Percentiles rank a stretch among this genome's conserved stretches.
Evolutionary conservation across 2,888 invertebrate species (phyloP).

Genomic region (Zygothrica quintamaculata): DNA sequence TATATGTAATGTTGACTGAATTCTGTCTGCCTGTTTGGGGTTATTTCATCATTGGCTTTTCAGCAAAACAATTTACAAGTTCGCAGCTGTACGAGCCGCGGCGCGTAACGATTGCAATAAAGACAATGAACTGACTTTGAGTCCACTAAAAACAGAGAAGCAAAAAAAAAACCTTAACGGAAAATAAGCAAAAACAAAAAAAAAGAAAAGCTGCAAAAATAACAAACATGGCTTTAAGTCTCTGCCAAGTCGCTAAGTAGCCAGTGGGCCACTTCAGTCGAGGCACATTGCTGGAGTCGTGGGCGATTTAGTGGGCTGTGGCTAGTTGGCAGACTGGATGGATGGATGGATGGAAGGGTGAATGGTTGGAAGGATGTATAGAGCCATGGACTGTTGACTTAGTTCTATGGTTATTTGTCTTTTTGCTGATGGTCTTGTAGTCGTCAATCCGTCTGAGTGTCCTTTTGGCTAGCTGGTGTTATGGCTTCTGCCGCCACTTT

Average conservation of each 20-base stretch:
- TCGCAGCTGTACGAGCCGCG: constrained; percentile 54
- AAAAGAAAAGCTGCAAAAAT: constrained; percentile 24
- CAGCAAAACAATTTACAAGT: constrained; percentile 72
- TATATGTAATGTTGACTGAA: constrained; percentile 1
- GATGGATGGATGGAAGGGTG: not conserved
- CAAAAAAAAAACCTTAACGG: constrained; percentile 1
- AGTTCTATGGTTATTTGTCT: constrained; percentile 56
- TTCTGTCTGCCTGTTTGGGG: constrained; percentile 27
- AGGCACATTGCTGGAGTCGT: constrained; percentile 29
- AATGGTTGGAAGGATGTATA: no score
- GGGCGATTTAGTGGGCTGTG: constrained; percentile 24
- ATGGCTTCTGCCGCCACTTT: constrained; percentile 45
- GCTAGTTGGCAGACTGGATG: constrained; percentile 8
- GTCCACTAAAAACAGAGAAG: constrained; percentile 27
- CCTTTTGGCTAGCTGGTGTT: constrained; percentile 30
- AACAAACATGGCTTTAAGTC: constrained; percentile 40
- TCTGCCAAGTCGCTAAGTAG: constrained; percentile 50
- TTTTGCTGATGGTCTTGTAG: constrained; percentile 37
- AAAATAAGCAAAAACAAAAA: constrained; percentile 9
- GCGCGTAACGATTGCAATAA: constrained; percentile 60
- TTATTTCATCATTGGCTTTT: constrained; percentile 67
- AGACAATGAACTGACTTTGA: constrained; percentile 68
- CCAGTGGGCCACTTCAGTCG: constrained; percentile 46
- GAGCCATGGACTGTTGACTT: constrained; percentile 22
- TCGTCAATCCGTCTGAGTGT: constrained; percentile 14